Conservation (phyloP, 2,797 vertebrate genomes). For the Bovichtus diacanthus region DNA sequence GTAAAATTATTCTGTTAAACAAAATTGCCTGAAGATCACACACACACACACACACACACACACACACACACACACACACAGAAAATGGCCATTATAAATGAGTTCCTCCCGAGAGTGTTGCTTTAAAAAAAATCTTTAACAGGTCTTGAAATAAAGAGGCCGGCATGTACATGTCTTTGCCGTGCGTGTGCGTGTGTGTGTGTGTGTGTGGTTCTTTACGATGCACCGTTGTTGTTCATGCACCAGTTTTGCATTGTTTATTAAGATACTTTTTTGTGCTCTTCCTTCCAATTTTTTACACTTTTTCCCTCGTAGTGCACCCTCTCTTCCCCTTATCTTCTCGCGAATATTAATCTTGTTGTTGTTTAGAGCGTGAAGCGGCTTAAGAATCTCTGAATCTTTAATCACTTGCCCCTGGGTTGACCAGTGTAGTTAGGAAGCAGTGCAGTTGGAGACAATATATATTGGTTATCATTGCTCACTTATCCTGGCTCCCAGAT, state of each 20-base stretch:
- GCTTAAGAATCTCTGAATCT: conserved; percentile 79
- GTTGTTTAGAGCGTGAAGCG: conserved; percentile 77
- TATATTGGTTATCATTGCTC: conserved; percentile 72
- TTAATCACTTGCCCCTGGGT: conserved; percentile 79
- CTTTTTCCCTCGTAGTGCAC: conserved; percentile 52
- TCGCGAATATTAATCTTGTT: conserved; percentile 80
- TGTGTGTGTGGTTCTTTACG: too few relatives aligned
- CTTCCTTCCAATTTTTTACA: conserved; percentile 33
- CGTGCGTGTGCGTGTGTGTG: too few relatives aligned
- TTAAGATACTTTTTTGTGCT: conserved; percentile 40
- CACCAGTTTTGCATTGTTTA: conserved; percentile 62
- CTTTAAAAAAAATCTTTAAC: too few relatives aligned
- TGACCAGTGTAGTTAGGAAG: conserved; percentile 77
- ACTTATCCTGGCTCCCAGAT: conserved; percentile 76
- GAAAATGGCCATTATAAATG: too few relatives aligned
- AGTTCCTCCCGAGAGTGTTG: too few relatives aligned
- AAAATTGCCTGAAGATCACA: too few relatives aligned
- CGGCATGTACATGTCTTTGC: too few relatives aligned
- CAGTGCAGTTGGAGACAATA: conserved; percentile 58
- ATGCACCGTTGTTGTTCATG: too few relatives aligned
- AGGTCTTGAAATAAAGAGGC: too few relatives aligned
- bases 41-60: too few relatives aligned
- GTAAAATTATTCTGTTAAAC: too few relatives aligned
- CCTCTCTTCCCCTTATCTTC: conserved; percentile 57
- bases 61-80: too few relatives aligned